phyloP scores from a whole-genome alignment of 1,140 invertebrate genomes.

The Sarcophaga peregrina region DNA sequence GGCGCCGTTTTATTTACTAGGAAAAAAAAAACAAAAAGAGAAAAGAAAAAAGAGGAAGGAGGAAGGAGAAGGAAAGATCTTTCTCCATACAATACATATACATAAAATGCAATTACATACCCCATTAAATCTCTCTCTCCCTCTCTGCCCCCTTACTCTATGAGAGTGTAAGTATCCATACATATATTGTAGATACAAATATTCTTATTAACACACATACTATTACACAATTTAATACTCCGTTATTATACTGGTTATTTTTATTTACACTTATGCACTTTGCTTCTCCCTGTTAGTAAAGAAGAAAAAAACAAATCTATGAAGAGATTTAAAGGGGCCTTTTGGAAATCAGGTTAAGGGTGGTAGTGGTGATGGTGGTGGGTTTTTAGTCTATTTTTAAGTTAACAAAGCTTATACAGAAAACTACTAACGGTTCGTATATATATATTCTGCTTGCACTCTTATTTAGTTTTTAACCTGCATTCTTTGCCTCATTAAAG shows the following conservation, averaged over 20 bases:
- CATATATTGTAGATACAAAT: neutral
- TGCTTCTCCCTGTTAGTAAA: neutral
- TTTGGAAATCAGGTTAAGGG: too few species aligned
- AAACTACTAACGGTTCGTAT: neutral
- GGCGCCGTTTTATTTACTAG: slow-evolving; percentile 8
- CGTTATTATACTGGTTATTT: neutral
- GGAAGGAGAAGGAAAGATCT: too few species aligned
- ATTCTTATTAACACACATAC: neutral
- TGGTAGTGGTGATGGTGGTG: neutral
- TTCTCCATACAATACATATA: neutral
- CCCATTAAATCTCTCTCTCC: slow-evolving; percentile 24
- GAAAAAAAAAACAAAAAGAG: neutral
- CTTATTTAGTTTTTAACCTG: slow-evolving; percentile 40
- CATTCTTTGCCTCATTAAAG: slow-evolving; percentile 37
- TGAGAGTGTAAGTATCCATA: neutral
- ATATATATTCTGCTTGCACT: neutral
- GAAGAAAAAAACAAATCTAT: too few species aligned
- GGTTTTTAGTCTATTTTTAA: neutral
- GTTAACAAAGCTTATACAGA: slow-evolving; percentile 1
- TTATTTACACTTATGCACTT: slow-evolving; percentile 9
- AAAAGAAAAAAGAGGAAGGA: too few species aligned
- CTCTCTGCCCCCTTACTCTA: neutral
- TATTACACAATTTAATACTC: neutral
- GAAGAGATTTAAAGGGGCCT: too few species aligned
- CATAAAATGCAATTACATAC: slow-evolving; percentile 43